Conservation (phyloP, 2,888 invertebrate species). For the Malthinus flaveolus region DNA sequence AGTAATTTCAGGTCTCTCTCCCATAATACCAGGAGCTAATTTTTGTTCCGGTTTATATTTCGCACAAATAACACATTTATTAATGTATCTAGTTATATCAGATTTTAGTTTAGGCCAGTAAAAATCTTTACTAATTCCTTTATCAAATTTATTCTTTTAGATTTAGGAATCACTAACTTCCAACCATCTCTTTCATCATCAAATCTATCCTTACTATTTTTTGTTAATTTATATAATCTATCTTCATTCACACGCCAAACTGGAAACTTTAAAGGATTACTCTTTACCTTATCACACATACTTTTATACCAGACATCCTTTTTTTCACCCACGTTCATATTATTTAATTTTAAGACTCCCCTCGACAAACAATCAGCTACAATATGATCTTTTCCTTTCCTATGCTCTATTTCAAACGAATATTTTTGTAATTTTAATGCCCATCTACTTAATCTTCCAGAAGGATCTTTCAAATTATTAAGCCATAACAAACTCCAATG, state of each 20-base stretch:
- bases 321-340: background rate
- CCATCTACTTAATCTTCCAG: conserved; percentile 1
- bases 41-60: conserved; percentile 32
- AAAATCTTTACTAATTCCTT: conserved; percentile 16
- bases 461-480: conserved; percentile 15
- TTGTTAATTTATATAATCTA: conserved; percentile 5
- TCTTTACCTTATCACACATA: background rate
- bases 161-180: conserved; percentile 30
- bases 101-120: conserved; percentile 38
- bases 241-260: conserved; percentile 1
- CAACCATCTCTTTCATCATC: conserved; percentile 26
- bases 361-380: background rate
- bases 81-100: conserved; percentile 36
- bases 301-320: conserved; percentile 3
- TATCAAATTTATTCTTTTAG: conserved; percentile 16
- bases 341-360: background rate
- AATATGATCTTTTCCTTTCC: background rate
- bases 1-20: conserved; percentile 18
- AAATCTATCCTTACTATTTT: background rate
- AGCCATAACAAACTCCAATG: conserved; percentile 16
- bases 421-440: background rate
- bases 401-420: background rate
- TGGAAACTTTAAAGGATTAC: conserved; percentile 2
- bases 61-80: conserved; percentile 33
- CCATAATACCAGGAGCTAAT: conserved; percentile 33